phyloP scores from a whole-genome alignment of 2,888 invertebrate species.

The Drosophila sordidula region DNA sequence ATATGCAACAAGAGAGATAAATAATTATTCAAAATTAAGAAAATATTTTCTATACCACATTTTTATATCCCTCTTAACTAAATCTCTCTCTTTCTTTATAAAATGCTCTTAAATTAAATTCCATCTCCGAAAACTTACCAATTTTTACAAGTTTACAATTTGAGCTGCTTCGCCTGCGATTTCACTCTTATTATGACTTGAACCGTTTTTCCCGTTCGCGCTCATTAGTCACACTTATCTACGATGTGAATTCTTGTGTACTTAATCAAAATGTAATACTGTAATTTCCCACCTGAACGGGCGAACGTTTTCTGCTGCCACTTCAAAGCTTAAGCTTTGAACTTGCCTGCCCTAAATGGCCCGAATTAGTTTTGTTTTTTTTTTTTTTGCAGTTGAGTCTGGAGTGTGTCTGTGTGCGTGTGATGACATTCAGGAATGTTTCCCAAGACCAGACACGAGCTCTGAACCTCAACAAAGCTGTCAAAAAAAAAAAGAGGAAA shows the following conservation, averaged over 20 bases:
- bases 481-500: constrained; percentile 47
- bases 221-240: constrained; percentile 33
- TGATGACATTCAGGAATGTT: constrained; percentile 65
- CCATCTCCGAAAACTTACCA: too few relatives aligned
- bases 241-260: constrained; percentile 45
- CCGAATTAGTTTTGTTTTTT: constrained; percentile 62
- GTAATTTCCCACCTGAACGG: constrained; percentile 41
- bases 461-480: constrained; percentile 58
- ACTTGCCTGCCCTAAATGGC: constrained; percentile 61
- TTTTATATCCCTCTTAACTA: too few relatives aligned
- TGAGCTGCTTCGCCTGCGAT: neutral
- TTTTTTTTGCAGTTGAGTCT: constrained; percentile 10
- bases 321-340: constrained; percentile 53
- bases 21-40: too few relatives aligned
- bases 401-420: constrained; percentile 32
- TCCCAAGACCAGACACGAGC: constrained; percentile 55
- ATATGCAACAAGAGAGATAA: too few relatives aligned
- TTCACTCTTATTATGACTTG: neutral
- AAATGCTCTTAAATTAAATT: too few relatives aligned
- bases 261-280: constrained; percentile 59
- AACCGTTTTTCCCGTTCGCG: neutral
- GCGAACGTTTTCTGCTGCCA: constrained; percentile 27
- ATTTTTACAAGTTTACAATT: neutral
- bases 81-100: too few relatives aligned
- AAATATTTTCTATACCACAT: too few relatives aligned